A percentile compares a stretch with the other conserved stretches of the same genome.
Conservation (phyloP, 2,888 invertebrate species). For the Scotopteryx bipunctaria region DNA sequence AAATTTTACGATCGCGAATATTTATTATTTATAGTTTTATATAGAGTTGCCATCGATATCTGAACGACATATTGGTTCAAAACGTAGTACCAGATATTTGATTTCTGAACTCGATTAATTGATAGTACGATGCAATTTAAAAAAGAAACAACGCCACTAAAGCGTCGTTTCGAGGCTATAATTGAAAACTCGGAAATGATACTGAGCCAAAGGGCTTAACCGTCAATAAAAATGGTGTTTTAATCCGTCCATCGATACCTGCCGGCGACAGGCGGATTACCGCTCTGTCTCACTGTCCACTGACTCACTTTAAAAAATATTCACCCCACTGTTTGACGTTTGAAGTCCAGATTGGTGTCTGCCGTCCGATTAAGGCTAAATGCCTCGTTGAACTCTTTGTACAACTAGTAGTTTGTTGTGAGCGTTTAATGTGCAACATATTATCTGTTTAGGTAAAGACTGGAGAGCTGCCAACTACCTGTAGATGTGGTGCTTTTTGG, state of each 20-base stretch:
- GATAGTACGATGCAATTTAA: conserved; percentile 18
- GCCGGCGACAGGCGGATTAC: conserved; percentile 73
- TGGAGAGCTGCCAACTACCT: conserved; percentile 79
- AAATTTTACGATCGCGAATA: conserved; percentile 75
- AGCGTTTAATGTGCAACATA: conserved; percentile 61
- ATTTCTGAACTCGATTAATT: conserved; percentile 24
- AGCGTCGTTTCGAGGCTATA: conserved; percentile 49
- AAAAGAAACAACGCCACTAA: conserved; percentile 35
- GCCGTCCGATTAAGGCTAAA: conserved; percentile 25
- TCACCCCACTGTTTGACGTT: conserved; percentile 42
- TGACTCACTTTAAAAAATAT: conserved; percentile 51
- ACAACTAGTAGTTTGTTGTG: conserved; percentile 37
- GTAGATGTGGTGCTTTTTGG: conserved; percentile 64
- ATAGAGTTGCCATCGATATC: conserved; percentile 58
- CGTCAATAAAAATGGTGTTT: conserved; percentile 76
- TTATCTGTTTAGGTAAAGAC: conserved; percentile 65
- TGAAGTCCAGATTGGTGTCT: conserved; percentile 35
- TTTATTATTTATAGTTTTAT: conserved; percentile 77
- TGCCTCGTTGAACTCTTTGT: conserved; percentile 61
- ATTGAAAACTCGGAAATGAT: conserved; percentile 66
- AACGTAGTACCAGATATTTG: conserved; percentile 2
- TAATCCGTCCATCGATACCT: conserved; percentile 78
- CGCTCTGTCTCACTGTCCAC: conserved; percentile 57
- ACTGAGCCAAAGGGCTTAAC: conserved; percentile 58
- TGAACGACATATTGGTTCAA: conserved; percentile 20